phyloP scores from a whole-genome alignment of 2,113 vertebrate species.

The Pagrus major region DNA sequence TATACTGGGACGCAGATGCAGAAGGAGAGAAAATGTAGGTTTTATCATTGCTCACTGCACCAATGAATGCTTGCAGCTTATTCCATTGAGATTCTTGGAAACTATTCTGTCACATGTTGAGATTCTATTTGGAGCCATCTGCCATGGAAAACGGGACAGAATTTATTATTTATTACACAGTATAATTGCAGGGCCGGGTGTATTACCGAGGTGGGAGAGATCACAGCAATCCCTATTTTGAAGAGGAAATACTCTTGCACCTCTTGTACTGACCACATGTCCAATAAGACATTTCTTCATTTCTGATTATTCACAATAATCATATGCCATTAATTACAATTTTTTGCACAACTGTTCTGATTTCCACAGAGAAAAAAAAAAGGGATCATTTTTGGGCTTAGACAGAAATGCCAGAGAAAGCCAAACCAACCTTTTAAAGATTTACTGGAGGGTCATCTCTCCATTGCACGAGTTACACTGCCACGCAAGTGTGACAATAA shows the following conservation, averaged over 20 bases:
- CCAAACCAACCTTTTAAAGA: background rate
- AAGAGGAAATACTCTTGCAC: constrained; percentile 26
- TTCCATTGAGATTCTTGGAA: constrained; percentile 77
- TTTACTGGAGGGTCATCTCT: background rate
- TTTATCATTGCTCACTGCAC: constrained; percentile 50
- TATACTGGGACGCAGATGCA: constrained; percentile 50
- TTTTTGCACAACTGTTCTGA: background rate
- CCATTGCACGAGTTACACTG: no score
- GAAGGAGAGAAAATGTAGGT: constrained; percentile 34
- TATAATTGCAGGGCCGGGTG: constrained; percentile 64
- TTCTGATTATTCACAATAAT: no score
- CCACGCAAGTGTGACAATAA: no score
- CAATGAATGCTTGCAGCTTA: constrained; percentile 67
- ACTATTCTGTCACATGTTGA: constrained; percentile 75
- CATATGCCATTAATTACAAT: background rate
- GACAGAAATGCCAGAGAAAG: background rate
- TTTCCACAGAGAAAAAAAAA: background rate
- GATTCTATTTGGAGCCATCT: constrained; percentile 77
- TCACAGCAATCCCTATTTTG: constrained; percentile 36
- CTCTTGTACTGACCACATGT: constrained; percentile 12
- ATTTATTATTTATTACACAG: constrained; percentile 76
- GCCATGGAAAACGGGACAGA: constrained; percentile 71
- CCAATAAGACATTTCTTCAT: background rate
- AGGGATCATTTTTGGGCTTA: background rate
- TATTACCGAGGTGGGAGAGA: constrained; percentile 58